Evolutionary conservation across 1,140 invertebrate genomes (phyloP).

Genomic region (Drosophila gunungcola): DNA sequence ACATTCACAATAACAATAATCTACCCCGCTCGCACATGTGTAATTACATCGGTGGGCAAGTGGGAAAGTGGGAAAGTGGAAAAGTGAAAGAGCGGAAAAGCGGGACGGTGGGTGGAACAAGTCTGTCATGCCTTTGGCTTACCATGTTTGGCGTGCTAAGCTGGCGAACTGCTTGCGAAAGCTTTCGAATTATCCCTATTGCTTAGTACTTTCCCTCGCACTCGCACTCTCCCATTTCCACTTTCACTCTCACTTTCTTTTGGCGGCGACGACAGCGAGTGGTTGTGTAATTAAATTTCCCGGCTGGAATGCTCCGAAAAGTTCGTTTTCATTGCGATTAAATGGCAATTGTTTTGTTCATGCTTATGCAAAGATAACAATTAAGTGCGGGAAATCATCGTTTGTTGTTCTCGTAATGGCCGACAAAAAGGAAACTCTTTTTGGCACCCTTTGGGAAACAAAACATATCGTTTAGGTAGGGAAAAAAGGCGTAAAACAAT

Average conservation of each 20-base stretch:
- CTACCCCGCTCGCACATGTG: conserved; percentile 26
- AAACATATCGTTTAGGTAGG: not conserved
- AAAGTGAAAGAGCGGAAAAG: not conserved
- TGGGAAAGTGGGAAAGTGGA: not conserved
- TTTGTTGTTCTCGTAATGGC: conserved; percentile 33
- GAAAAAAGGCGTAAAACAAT: too few relatives aligned
- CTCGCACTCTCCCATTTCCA: not conserved
- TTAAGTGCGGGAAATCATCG: conserved; percentile 44
- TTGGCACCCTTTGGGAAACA: not conserved
- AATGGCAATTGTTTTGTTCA: conserved; percentile 61
- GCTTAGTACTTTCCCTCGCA: conserved; percentile 33
- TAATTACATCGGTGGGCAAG: conserved; percentile 24
- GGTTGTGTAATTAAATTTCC: conserved; percentile 56
- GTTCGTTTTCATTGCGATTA: conserved; percentile 55
- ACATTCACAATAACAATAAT: conserved; percentile 64
- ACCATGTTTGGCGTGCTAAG: conserved; percentile 47
- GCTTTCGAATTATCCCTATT: conserved; percentile 46
- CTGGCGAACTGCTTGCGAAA: conserved; percentile 30
- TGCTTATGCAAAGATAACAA: conserved; percentile 39
- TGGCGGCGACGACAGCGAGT: conserved; percentile 12
- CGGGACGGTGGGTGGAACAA: not conserved
- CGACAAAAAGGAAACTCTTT: not conserved
- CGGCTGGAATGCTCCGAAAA: conserved; percentile 29
- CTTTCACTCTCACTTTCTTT: not conserved
- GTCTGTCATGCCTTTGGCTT: conserved; percentile 40